Conservation (phyloP, 2,888 invertebrate species). For the Lissonota sp. region DNA sequence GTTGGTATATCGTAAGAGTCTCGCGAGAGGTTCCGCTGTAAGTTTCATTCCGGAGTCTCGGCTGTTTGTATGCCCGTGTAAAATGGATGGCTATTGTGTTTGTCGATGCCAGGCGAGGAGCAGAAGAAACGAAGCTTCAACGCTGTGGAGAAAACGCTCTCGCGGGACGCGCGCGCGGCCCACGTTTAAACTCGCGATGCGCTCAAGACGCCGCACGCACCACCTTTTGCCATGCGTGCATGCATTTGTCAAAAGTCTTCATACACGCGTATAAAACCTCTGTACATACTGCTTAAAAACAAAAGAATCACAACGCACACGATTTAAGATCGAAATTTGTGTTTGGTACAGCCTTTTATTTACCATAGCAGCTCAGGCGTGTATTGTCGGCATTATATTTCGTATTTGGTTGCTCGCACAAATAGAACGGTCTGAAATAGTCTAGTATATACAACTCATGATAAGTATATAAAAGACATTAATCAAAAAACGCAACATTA, state of each 20-base stretch:
- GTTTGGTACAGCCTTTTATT: too few species aligned
- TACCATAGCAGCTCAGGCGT: too few species aligned
- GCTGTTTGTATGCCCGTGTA: constrained; percentile 79
- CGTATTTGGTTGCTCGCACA: too few species aligned
- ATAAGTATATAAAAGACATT: constrained; percentile 46
- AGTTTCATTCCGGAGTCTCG: constrained; percentile 75
- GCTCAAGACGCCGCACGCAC: constrained; percentile 56
- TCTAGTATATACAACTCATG: constrained; percentile 44
- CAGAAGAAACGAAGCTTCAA: constrained; percentile 48
- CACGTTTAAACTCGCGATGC: constrained; percentile 54
- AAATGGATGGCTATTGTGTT: constrained; percentile 78
- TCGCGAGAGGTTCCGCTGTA: constrained; percentile 59
- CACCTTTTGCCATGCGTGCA: constrained; percentile 58
- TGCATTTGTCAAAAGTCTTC: constrained; percentile 4
- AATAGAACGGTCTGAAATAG: not conserved
- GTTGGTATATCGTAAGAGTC: constrained; percentile 59
- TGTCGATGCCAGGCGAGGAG: constrained; percentile 72
- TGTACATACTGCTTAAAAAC: constrained; percentile 21
- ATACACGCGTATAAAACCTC: constrained; percentile 16
- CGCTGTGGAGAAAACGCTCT: constrained; percentile 5
- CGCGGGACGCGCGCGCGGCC: constrained; percentile 37
- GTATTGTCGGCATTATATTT: too few species aligned
- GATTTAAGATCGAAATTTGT: too few species aligned
- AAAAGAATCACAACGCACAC: too few species aligned
- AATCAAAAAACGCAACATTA: constrained; percentile 26